phyloP scores from a whole-genome alignment of 1,140 invertebrate genomes.

The Megathymus violae region DNA sequence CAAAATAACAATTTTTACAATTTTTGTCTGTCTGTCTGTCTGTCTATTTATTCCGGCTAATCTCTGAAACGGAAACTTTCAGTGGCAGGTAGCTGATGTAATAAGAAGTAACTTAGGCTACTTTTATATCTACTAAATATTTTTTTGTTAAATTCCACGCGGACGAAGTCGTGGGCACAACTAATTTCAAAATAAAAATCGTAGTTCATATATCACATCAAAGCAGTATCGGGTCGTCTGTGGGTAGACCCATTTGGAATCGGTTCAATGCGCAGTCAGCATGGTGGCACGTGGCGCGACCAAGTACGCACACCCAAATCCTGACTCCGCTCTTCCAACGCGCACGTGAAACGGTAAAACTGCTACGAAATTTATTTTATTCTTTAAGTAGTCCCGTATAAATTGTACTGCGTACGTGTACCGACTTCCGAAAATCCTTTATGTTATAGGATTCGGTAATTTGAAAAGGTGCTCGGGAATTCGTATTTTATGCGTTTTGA shows the following conservation, averaged over 20 bases:
- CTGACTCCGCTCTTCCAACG: conserved; percentile 53
- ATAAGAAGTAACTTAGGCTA: too few species aligned
- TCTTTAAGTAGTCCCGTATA: conserved; percentile 66
- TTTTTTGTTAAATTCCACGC: too few species aligned
- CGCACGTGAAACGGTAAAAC: conserved; percentile 59
- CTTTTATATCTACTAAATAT: too few species aligned
- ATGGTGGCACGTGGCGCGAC: conserved; percentile 52
- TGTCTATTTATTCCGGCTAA: too few species aligned
- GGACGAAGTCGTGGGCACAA: too few species aligned
- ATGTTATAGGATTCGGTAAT: conserved; percentile 47
- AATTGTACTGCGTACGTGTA: conserved; percentile 64
- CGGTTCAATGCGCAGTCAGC: conserved; percentile 55
- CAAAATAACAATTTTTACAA: too few species aligned
- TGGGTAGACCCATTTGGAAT: conserved; percentile 41
- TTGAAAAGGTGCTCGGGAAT: conserved; percentile 24
- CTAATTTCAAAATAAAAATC: too few species aligned
- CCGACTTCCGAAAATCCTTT: conserved; percentile 48
- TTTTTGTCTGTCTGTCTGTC: too few species aligned
- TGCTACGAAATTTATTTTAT: conserved; percentile 63
- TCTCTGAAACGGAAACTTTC: too few species aligned
- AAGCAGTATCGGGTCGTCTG: too few species aligned
- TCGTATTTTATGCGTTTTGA: conserved; percentile 21
- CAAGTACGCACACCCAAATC: conserved; percentile 48
- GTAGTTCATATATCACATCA: too few species aligned
- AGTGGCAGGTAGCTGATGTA: too few species aligned